Percentiles rank a stretch among this genome's conserved stretches.
phyloP scores from a whole-genome alignment of 2,113 vertebrate species.

The Corydoras sp. region DNA sequence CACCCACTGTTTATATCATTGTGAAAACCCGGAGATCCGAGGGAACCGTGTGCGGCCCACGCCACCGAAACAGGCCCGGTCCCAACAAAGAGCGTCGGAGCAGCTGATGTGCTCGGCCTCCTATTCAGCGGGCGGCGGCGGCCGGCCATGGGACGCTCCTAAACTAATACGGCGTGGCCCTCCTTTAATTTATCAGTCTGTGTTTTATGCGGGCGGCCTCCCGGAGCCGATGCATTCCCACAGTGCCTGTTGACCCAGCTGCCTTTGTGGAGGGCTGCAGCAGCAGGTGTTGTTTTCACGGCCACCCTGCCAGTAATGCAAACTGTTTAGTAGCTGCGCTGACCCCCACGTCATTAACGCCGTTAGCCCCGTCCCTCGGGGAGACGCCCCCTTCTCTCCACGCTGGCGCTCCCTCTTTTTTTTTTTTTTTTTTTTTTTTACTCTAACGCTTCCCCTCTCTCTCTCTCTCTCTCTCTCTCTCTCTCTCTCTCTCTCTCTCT shows the following conservation, averaged over 20 bases:
- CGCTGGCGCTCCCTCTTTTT: slow-evolving; percentile 32
- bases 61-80: not conserved
- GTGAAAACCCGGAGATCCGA: no score
- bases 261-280: slow-evolving; percentile 86
- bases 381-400: slow-evolving; percentile 51
- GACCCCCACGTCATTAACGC: slow-evolving; percentile 90
- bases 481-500: slow-evolving; percentile 32
- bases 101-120: slow-evolving; percentile 44
- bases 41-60: not conserved
- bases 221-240: slow-evolving; percentile 96
- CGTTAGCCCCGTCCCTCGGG: slow-evolving; percentile 75
- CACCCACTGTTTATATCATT: no score
- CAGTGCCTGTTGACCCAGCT: slow-evolving; percentile 99
- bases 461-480: slow-evolving; percentile 34
- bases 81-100: slow-evolving; percentile 44
- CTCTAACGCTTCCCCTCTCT: slow-evolving; percentile 17
- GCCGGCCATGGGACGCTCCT: slow-evolving; percentile 61
- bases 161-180: slow-evolving; percentile 64
- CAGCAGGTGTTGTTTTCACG: slow-evolving; percentile 98
- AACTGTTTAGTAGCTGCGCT: slow-evolving; percentile 95
- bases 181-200: slow-evolving; percentile 72
- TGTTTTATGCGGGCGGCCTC: slow-evolving; percentile 76
- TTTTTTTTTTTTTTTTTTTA: slow-evolving; percentile 51
- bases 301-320: slow-evolving; percentile 97
- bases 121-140: slow-evolving; percentile 39